These are phyloP conservation scores for Thaumatotibia leucotreta DNA, from an alignment of 1,140 invertebrate species.

Conservation along the genomic window DNA sequence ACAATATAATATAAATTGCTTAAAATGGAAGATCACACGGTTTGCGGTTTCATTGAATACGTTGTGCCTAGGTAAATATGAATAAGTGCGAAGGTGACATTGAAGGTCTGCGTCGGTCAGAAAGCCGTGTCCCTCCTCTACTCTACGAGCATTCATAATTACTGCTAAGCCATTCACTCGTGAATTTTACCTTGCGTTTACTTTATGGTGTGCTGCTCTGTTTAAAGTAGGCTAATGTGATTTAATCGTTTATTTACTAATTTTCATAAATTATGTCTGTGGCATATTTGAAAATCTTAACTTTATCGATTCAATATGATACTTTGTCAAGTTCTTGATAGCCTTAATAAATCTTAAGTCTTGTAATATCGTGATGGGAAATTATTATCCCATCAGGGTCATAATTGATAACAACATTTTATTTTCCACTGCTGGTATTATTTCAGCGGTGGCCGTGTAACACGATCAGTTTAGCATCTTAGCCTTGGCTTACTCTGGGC, in stretches of 20 bases:
- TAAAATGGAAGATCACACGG: background rate
- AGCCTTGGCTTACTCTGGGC: conserved; percentile 43
- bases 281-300: no score
- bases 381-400: background rate
- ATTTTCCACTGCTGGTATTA: background rate
- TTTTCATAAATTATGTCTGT: no score
- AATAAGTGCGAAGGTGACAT: conserved; percentile 5
- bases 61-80: conserved; percentile 1
- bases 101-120: conserved; percentile 6
- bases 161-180: conserved; percentile 8
- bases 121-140: conserved; percentile 7
- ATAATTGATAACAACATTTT: conserved; percentile 8
- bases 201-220: conserved; percentile 2
- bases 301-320: background rate
- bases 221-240: conserved; percentile 1
- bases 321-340: background rate
- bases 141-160: conserved; percentile 4
- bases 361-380: conserved; percentile 10
- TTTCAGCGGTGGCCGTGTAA: conserved; percentile 31
- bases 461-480: conserved; percentile 45
- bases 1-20: background rate
- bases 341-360: background rate
- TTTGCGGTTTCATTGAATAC: background rate
- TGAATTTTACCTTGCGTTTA: conserved; percentile 14
- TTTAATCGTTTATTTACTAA: background rate